Conservation (phyloP, 1,140 invertebrate genomes). For the Drosophila kanapiae region DNA sequence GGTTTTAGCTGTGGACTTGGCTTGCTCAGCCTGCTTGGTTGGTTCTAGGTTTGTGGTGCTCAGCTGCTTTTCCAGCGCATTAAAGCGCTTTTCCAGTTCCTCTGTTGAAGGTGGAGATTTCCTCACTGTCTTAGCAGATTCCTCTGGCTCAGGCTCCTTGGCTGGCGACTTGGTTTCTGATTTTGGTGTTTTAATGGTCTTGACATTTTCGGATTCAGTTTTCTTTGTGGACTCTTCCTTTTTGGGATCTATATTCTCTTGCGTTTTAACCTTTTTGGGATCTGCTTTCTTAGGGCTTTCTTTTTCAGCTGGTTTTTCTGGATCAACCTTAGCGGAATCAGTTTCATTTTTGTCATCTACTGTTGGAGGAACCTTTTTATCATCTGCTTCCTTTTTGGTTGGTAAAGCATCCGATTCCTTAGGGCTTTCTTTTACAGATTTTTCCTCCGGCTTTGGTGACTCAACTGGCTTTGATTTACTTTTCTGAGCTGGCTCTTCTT, state of each 20-base stretch:
- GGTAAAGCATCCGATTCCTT: not conserved
- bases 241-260: not conserved
- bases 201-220: not conserved
- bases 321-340: not conserved
- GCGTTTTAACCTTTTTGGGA: not conserved
- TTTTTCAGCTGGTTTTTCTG: not conserved
- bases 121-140: constrained; percentile 10
- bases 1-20: constrained; percentile 1
- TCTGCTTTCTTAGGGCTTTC: not conserved
- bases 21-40: constrained; percentile 17
- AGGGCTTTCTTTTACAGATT: not conserved
- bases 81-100: constrained; percentile 77
- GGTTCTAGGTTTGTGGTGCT: constrained; percentile 51
- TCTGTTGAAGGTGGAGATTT: constrained; percentile 76
- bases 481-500: not conserved
- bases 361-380: not conserved
- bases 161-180: not conserved
- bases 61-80: constrained; percentile 72
- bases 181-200: not conserved
- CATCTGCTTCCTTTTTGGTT: not conserved
- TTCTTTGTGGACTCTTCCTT: not conserved
- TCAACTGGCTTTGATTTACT: not conserved
- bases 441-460: not conserved
- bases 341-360: not conserved
- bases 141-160: not conserved